Evolutionary conservation across 2,888 invertebrate genomes (phyloP).

Genomic region (Ormyrus pomaceus): DNA sequence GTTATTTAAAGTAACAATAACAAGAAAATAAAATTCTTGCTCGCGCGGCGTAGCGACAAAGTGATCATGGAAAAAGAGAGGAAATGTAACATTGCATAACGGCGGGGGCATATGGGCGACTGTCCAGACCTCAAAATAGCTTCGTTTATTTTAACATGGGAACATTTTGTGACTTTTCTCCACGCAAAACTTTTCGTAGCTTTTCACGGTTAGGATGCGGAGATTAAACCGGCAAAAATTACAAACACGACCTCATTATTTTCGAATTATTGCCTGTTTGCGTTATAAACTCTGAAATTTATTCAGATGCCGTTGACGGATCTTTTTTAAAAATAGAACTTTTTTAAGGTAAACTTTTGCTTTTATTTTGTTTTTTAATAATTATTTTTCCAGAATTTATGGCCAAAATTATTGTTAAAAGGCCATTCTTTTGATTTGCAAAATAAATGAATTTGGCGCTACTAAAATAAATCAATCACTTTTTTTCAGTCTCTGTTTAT

Average conservation of each 20-base stretch:
- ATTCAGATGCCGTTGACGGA: not conserved
- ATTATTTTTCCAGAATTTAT: too few species aligned
- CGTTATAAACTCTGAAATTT: not conserved
- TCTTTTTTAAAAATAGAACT: not conserved
- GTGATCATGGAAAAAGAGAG: constrained; percentile 63
- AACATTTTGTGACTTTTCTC: constrained; percentile 65
- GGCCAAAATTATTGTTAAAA: too few species aligned
- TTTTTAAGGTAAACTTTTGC: not conserved
- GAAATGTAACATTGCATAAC: constrained; percentile 73
- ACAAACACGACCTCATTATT: too few species aligned
- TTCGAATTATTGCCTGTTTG: too few species aligned
- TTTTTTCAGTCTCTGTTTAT: too few species aligned
- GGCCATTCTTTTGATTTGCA: too few species aligned
- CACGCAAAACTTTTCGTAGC: constrained; percentile 37
- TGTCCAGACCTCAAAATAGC: constrained; percentile 73
- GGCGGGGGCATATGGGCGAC: constrained; percentile 69
- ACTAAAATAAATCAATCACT: too few species aligned
- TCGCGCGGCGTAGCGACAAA: constrained; percentile 35
- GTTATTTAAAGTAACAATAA: constrained; percentile 3
- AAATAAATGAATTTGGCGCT: too few species aligned
- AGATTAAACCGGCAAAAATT: constrained; percentile 34
- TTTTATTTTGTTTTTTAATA: not conserved
- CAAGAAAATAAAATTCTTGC: constrained; percentile 38
- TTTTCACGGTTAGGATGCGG: constrained; percentile 57
- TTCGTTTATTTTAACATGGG: constrained; percentile 72